Conservation (phyloP, 2,797 vertebrate species). For the Lepidocolaptes lacrymiger region DNA sequence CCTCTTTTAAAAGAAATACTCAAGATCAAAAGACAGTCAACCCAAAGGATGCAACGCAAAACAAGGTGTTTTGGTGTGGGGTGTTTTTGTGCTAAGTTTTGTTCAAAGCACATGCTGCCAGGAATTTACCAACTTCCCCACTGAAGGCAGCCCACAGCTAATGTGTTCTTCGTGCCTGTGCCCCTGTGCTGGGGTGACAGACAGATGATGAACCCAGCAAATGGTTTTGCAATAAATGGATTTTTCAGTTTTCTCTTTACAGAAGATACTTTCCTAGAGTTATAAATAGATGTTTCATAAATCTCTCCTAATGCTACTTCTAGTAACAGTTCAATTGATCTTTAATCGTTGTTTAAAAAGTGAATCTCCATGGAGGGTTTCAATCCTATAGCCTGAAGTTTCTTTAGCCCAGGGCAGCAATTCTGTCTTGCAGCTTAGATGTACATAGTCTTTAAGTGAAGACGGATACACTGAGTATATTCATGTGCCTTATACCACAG, state of each 20-base stretch:
- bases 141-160: neutral
- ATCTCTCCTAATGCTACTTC: conserved; percentile 44
- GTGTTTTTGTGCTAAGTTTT: neutral
- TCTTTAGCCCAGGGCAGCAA: neutral
- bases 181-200: neutral
- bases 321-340: conserved; percentile 53
- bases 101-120: neutral
- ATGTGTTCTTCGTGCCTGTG: fast-evolving
- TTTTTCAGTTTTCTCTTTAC: conserved; percentile 48
- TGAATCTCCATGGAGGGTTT: conserved; percentile 34
- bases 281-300: conserved; percentile 38
- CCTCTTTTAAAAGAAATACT: neutral
- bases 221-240: conserved; percentile 59
- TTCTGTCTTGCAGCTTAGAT: neutral
- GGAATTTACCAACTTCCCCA: neutral
- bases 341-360: conserved; percentile 45
- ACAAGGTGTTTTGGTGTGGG: neutral
- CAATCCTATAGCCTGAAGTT: neutral
- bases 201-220: neutral
- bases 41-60: neutral
- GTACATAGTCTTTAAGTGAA: neutral
- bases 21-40: neutral
- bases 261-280: conserved; percentile 18
- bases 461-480: neutral
- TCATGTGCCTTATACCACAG: neutral